Base-by-base conservation (phyloP, 2,888 invertebrate species). In the Acanthopleura granulata region DNA sequence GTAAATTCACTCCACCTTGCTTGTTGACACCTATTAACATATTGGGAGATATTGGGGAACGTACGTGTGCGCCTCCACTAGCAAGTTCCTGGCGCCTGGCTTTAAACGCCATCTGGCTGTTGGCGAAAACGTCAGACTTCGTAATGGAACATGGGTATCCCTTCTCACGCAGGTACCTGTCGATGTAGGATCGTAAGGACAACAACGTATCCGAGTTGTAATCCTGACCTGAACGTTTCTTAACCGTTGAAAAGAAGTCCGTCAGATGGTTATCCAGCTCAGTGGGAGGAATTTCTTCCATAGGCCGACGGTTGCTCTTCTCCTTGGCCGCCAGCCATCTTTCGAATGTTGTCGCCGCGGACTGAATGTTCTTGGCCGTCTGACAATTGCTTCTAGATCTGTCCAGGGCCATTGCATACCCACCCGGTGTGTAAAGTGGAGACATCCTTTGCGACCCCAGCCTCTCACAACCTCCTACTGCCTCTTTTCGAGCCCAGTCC, bases 61-160 rank as follows among this genome's bases (percentile, higher is more conserved):
- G 40, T 40, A 40, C 3, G 40, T 40, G 40, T 40, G 40, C 9
- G 4, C 40, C 40, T 40, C 40, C 40, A 40, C 40, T 9, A 40
- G 40, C 57, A 4, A 57, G n/a, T n/a, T n/a, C 57, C 22, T 57
- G 57, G 18, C 57, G 18, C 57, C 57, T 57, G 57, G 12, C 57
- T 57, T 57, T 57, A 57, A 57, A 57, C 1, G 57, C 57, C 57
- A 57, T 12, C 22, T 57, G 57, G 22, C 57, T 57, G 18, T 57
- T 57, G 18, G 57, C 18, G 22, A 57, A 57, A 57, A 57, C 22
- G 18, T 57, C 57, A 3, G 57, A 57, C 57, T 57, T 57, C 6
- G 57, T 57, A 57, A 57, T 57, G 57, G 57, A 57, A 57, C 57
- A 57, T 4, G 57, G 57, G 57, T 57, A 57, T 4, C 57, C 57